Base-by-base conservation (phyloP, 2,888 invertebrate species). In the Empis stercorea region DNA sequence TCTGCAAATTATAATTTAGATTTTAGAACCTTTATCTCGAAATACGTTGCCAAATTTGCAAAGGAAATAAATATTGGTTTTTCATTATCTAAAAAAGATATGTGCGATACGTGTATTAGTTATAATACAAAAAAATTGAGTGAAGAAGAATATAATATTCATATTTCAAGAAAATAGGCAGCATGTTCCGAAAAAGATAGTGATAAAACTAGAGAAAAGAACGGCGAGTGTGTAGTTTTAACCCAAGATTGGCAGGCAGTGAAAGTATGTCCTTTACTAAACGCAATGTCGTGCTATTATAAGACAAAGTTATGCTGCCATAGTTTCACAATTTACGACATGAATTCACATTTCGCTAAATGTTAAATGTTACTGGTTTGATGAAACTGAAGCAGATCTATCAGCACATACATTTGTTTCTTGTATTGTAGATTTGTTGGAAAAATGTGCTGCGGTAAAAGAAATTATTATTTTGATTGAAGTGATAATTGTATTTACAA, bases 221-320 rank as follows among this genome's bases (percentile, higher is more conserved):
- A 34, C 13, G 34, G 34, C 3, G n/a, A 34, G 5, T 34, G 34
- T n/a, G 11, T 34, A 20, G 20, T 39, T 17, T 10, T 17, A 39
- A 20, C 11, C 11, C 5, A 10, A 11, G 49, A 48, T 41, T 48
- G 46, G 43, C 46, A 48, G 30, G 51, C 46, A 38, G 48, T 48
- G 13, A 51, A 45, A 48, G 45, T 48, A 16, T 48, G 50, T 34
- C 46, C 50, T 17, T 37, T 45, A 14, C 40, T 48, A 38, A 43
- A 50, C 37, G 43, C 43, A n/a, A 43, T 37, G 37, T 39, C 44
- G 11, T 30, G 47, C 27, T 50, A 43, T 39, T 50, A 43, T 41
- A 50, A 44, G 37, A 47, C 50, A 11, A 50, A 50, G 42, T 15
- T 50, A 27, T 43, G 43, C 23, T 50, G 45, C 34, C 45, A 48